These are phyloP conservation scores for Stichopus horrens DNA, from an alignment of 53 echinoderm and acorn worm genomes.

Conservation along the genomic window DNA sequence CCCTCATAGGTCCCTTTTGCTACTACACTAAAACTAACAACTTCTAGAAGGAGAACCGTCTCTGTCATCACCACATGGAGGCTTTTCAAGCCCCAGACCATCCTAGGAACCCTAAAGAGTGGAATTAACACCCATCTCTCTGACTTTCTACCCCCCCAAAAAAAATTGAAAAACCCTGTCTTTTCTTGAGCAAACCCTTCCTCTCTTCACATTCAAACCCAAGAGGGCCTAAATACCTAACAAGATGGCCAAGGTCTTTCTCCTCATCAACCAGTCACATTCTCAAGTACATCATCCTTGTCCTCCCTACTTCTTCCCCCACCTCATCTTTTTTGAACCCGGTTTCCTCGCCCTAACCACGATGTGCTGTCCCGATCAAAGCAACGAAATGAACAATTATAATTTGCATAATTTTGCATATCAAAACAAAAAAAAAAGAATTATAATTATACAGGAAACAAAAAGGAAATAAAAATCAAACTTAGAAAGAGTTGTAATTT, in stretches of 20 bases:
- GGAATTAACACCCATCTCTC: too few relatives aligned
- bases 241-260: too few relatives aligned
- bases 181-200: neutral
- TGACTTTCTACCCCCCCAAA: too few relatives aligned
- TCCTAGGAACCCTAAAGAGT: too few relatives aligned
- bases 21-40: too few relatives aligned
- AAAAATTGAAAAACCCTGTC: constrained; percentile 5
- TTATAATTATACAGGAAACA: neutral
- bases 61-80: too few relatives aligned
- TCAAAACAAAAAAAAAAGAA: constrained; percentile 8
- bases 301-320: neutral
- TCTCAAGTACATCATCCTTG: neutral
- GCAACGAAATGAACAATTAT: neutral
- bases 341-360: neutral
- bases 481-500: neutral
- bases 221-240: too few relatives aligned
- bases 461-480: neutral
- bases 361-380: neutral
- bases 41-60: too few relatives aligned
- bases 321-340: neutral
- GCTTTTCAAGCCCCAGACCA: too few relatives aligned
- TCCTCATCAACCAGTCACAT: neutral
- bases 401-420: constrained; percentile 40
- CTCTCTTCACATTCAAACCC: too few relatives aligned
- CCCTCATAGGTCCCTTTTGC: too few relatives aligned